A percentile compares a stretch with the other conserved stretches of the same genome.
Conservation (phyloP, 1,140 invertebrate species). For the Drosophila carrolli region DNA sequence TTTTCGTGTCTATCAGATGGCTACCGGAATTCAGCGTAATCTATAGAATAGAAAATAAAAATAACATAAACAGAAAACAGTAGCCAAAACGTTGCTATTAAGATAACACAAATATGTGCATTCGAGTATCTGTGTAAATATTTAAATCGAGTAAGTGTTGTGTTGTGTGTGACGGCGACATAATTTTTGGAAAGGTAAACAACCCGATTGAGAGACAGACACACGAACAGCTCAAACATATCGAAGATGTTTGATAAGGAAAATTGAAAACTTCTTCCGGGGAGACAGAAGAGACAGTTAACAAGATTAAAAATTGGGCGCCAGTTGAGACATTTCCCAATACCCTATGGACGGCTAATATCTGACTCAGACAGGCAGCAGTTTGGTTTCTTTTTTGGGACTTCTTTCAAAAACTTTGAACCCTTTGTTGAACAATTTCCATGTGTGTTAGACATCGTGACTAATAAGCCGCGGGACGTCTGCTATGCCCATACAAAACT, state of each 20-base stretch:
- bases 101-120: slow-evolving; percentile 61
- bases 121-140: slow-evolving; percentile 72
- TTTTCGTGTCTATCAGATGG: slow-evolving; percentile 43
- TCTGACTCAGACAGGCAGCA: slow-evolving; percentile 23
- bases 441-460: slow-evolving; percentile 71
- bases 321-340: slow-evolving; percentile 47
- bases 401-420: slow-evolving; percentile 11
- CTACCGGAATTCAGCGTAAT: slow-evolving; percentile 75
- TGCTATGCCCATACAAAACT: slow-evolving; percentile 53
- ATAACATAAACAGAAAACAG: slow-evolving; percentile 54
- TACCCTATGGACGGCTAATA: slow-evolving; percentile 11
- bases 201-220: slow-evolving; percentile 25
- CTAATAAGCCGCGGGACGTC: slow-evolving; percentile 75
- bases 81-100: slow-evolving; percentile 72
- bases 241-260: slow-evolving; percentile 56
- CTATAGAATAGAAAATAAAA: slow-evolving; percentile 43
- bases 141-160: slow-evolving; percentile 57
- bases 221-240: slow-evolving; percentile 43
- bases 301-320: slow-evolving; percentile 54
- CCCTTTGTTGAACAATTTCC: slow-evolving; percentile 54
- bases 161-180: slow-evolving; percentile 44
- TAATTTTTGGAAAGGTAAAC: slow-evolving; percentile 45
- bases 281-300: slow-evolving; percentile 49
- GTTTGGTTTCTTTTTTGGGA: slow-evolving; percentile 7
- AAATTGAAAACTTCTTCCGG: slow-evolving; percentile 63